Base-by-base conservation (phyloP, 2,888 invertebrate genomes). In the Polylopha cassiicola region DNA sequence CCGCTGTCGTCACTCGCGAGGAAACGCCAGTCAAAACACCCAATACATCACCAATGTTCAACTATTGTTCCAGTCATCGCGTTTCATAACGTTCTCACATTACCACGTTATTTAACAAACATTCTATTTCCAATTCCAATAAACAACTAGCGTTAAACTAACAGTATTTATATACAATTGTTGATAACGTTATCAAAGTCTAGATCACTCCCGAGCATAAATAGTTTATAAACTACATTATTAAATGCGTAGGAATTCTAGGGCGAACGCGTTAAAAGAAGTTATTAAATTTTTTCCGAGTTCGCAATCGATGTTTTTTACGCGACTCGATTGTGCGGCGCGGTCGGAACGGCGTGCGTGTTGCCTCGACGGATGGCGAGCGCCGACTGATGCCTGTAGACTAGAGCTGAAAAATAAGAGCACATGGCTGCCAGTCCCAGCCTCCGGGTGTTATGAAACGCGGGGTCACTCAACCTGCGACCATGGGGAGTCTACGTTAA, bases 221-320 rank as follows among this genome's bases (percentile, higher is more conserved):
- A 30, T 30, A 28, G n/a, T n/a, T 13, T 34, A 15, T 16, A 36
- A 29, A 24, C 16, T 41, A 34, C 30, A 30, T 30, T 39, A 34
- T 20, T n/a, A 39, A 23, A 6, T 17, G 9, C 24, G 24, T 21
- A n/a, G 6, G 21, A 32, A 41, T 41, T 30, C 24, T 26, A 21
- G 39, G 34, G 30, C 41, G 17, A 29, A 13, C 39, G 39, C 36
- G 20, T 10, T 7, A 24, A 39, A 26, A 26, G 14, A 38, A 18
- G 20, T 29, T 32, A 43, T 37, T 44, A 41, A 52, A 49, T 23
- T 48, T 46, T 55, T 56, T 51, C 53, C 48, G 45, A 50, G 47
- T 43, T 46, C 33, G 36, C 43, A 51, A 47, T 75, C 80, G 81
- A 81, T 73, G 72, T 81, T 74, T 62, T 77, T 76, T 74, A 79